These are phyloP conservation scores for Oscheius sp. DNA, from an alignment of 2,888 invertebrate species.

Conservation along the genomic window DNA sequence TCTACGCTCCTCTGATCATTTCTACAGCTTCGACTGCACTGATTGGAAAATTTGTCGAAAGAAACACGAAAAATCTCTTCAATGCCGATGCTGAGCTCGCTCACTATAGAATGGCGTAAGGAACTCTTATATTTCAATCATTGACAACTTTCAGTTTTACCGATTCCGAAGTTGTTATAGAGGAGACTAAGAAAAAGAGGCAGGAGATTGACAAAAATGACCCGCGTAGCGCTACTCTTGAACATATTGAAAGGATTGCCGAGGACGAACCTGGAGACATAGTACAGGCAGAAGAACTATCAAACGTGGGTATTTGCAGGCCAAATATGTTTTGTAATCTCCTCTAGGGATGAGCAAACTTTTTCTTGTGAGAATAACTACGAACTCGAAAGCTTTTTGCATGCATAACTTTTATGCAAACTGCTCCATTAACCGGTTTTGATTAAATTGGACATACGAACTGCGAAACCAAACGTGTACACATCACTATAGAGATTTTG, in stretches of 20 bases:
- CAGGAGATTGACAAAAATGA: too few species aligned
- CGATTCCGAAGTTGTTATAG: background rate
- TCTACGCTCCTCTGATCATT: background rate
- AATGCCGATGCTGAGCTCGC: background rate
- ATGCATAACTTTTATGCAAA: too few species aligned
- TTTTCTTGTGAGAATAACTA: too few species aligned
- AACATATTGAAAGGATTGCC: background rate
- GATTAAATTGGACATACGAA: too few species aligned
- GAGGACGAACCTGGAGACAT: background rate
- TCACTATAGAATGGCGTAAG: background rate
- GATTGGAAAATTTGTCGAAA: background rate
- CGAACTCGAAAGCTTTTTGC: too few species aligned
- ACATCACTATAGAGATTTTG: too few species aligned
- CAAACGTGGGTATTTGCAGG: background rate
- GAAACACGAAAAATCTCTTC: background rate
- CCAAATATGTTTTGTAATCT: too few species aligned
- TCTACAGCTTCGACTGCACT: background rate
- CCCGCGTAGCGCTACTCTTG: background rate
- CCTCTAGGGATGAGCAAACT: too few species aligned
- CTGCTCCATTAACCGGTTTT: too few species aligned
- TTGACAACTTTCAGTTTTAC: background rate
- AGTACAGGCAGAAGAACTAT: background rate
- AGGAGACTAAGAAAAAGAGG: background rate
- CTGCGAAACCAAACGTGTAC: too few species aligned
- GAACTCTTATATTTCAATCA: too few species aligned